phyloP scores from a whole-genome alignment of 2,888 invertebrate species.

The Timema cristinae region DNA sequence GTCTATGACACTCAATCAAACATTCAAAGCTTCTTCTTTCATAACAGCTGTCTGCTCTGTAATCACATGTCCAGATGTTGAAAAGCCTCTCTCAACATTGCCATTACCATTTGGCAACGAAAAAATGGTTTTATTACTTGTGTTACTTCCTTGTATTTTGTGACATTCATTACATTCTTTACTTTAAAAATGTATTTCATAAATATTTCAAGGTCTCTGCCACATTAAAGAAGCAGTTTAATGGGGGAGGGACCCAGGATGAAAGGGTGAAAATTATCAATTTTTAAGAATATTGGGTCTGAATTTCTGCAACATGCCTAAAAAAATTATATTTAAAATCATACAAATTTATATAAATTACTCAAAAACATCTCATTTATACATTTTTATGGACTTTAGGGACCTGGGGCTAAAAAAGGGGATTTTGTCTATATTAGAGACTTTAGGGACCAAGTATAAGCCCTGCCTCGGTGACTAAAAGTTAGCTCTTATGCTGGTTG shows the following conservation, averaged over 20 bases:
- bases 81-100: slow-evolving; percentile 7
- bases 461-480: neutral
- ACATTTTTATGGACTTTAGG: neutral
- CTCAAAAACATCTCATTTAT: neutral
- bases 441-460: slow-evolving; percentile 11
- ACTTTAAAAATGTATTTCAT: neutral
- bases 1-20: too few species aligned
- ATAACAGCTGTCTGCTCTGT: slow-evolving; percentile 11
- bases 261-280: neutral
- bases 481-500: too few species aligned
- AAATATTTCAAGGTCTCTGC: slow-evolving; percentile 7
- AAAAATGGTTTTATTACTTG: neutral
- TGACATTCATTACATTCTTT: neutral
- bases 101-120: slow-evolving; percentile 11
- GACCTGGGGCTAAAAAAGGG: neutral
- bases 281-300: neutral
- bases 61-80: slow-evolving; percentile 8
- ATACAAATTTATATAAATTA: too few species aligned
- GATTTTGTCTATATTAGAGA: neutral
- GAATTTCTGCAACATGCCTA: too few species aligned
- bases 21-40: slow-evolving; percentile 1
- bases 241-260: neutral
- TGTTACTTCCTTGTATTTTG: slow-evolving; percentile 9
- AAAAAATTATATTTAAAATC: too few species aligned
- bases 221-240: neutral